Conservation (phyloP, 2,797 vertebrate species). For the Adrianichthys oophorus region DNA sequence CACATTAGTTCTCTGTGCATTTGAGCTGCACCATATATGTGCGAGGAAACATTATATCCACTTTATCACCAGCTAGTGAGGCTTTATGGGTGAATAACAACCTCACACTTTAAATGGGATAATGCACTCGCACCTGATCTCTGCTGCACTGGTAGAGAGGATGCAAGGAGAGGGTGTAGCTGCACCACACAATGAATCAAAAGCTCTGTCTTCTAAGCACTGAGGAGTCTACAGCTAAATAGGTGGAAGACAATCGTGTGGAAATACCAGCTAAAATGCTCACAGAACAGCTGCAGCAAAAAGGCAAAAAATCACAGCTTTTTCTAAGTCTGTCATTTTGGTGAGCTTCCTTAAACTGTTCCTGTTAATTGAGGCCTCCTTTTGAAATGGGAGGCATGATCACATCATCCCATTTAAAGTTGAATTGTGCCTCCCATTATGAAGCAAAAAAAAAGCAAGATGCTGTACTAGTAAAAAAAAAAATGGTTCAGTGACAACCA, state of each 20-base stretch:
- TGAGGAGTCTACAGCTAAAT: neutral
- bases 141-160: too few relatives aligned
- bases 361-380: neutral
- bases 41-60: constrained; percentile 27
- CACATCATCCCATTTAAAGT: constrained; percentile 18
- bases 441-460: neutral
- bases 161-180: neutral
- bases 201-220: neutral
- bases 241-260: constrained; percentile 3
- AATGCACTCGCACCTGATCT: neutral
- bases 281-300: too few relatives aligned
- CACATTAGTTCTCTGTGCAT: constrained; percentile 71
- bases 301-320: neutral
- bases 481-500: constrained; percentile 3
- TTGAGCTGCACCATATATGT: constrained; percentile 50
- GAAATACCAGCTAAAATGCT: too few relatives aligned
- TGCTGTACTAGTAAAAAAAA: neutral
- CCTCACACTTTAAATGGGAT: constrained; percentile 11
- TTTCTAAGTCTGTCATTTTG: neutral
- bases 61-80: constrained; percentile 10
- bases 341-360: neutral
- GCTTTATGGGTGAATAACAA: neutral
- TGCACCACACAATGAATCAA: constrained; percentile 1
- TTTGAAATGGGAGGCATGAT: constrained; percentile 4
- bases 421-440: constrained; percentile 9